Conservation (phyloP, 2,113 vertebrate genomes). For the Oryzias javanicus region DNA sequence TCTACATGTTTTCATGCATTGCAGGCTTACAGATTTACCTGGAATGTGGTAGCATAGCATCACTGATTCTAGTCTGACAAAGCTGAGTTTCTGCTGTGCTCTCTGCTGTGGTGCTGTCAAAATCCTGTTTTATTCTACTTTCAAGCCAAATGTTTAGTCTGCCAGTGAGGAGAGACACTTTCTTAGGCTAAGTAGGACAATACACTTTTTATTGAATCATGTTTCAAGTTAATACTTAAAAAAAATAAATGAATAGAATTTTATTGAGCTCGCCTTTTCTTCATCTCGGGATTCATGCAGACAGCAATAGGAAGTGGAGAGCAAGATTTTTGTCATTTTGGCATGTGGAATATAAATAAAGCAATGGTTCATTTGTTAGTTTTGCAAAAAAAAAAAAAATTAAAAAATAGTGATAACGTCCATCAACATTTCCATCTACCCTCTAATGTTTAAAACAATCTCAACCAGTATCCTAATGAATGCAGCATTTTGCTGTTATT, state of each 20-base stretch:
- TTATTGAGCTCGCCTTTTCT: constrained; percentile 84
- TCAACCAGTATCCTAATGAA: constrained; percentile 11
- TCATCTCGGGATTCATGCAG: constrained; percentile 82
- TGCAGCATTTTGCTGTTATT: constrained; percentile 54
- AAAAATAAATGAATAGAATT: no score
- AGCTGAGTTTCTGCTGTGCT: constrained; percentile 59
- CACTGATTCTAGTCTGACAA: constrained; percentile 78
- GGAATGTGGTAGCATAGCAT: constrained; percentile 72
- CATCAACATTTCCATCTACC: constrained; percentile 29
- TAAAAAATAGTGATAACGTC: not conserved
- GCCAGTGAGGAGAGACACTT: no score
- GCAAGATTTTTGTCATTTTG: constrained; percentile 85
- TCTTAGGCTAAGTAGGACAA: constrained; percentile 35
- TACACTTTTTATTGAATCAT: no score
- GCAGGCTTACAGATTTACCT: constrained; percentile 76
- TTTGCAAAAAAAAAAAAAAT: constrained; percentile 11
- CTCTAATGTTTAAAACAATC: constrained; percentile 24
- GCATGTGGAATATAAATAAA: constrained; percentile 45
- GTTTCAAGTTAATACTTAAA: no score
- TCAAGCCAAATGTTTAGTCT: constrained; percentile 84
- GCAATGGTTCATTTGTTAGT: constrained; percentile 26
- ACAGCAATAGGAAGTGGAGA: constrained; percentile 82
- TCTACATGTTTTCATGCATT: not conserved
- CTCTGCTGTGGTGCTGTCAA: constrained; percentile 63
- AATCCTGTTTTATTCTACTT: constrained; percentile 82